These are phyloP conservation scores for Plecotus auritus DNA, from an alignment of 2,113 vertebrate genomes.

Conservation along the genomic window DNA sequence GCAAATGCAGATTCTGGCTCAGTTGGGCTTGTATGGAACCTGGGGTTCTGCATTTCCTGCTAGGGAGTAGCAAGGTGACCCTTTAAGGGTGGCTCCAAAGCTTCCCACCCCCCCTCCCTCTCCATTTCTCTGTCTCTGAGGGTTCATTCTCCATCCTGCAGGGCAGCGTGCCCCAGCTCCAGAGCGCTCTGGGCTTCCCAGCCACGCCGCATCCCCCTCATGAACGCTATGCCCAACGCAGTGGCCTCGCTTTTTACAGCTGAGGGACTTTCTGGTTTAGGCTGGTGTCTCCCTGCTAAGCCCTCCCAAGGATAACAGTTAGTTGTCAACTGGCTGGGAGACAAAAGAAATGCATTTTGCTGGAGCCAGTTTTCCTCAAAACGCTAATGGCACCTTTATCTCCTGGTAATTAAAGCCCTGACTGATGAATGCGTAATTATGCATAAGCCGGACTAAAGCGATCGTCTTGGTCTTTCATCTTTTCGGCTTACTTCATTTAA, in stretches of 20 bases:
- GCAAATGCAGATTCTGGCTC: neutral
- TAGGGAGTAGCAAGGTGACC: neutral
- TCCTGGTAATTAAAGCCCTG: slow-evolving; percentile 77
- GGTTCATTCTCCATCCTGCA: rapidly evolving
- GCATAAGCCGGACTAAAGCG: slow-evolving; percentile 67
- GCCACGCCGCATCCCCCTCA: neutral
- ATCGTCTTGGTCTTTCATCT: slow-evolving; percentile 71
- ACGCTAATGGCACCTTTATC: slow-evolving; percentile 72
- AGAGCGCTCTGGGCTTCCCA: neutral
- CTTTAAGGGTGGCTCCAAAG: too few relatives aligned
- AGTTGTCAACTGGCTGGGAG: slow-evolving; percentile 67
- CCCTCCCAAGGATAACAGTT: slow-evolving; percentile 66
- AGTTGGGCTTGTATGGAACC: neutral
- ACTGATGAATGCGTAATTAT: slow-evolving; percentile 80
- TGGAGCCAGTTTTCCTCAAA: slow-evolving; percentile 56
- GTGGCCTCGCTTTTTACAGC: rapidly evolving
- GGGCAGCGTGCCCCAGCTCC: neutral
- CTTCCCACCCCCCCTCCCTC: rapidly evolving
- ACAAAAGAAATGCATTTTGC: slow-evolving; percentile 71
- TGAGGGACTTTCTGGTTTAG: rapidly evolving
- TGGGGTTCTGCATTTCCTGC: neutral
- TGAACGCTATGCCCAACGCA: neutral
- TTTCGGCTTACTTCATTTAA: slow-evolving; percentile 42
- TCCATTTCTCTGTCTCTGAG: neutral
- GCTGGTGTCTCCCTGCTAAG: slow-evolving; percentile 64